These are phyloP conservation scores for Hystrix brachyura DNA, from an alignment of 2,113 vertebrate genomes.

Conservation along the genomic window DNA sequence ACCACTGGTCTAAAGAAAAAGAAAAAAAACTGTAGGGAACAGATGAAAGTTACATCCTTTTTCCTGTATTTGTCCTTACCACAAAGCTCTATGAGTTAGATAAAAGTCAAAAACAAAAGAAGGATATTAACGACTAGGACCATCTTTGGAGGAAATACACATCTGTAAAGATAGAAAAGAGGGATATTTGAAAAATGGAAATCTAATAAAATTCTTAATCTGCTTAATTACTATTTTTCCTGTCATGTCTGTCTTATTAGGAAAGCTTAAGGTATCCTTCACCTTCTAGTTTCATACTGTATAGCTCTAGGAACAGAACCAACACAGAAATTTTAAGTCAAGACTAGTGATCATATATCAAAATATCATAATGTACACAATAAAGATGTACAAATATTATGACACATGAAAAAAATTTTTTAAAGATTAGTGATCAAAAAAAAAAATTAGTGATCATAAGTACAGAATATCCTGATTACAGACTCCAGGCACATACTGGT, in stretches of 20 bases:
- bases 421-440: not conserved
- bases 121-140: constrained; percentile 9
- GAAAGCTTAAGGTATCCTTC: constrained; percentile 6
- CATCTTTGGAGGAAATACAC: constrained; percentile 21
- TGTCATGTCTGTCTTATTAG: not conserved
- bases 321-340: constrained; percentile 51
- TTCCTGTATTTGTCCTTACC: not conserved
- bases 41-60: not conserved
- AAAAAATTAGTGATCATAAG: not conserved
- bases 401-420: not conserved
- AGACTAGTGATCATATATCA: not conserved
- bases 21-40: not conserved
- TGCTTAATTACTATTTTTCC: constrained; percentile 3
- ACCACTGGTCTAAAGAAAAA: constrained; percentile 1
- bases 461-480: not conserved
- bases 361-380: not conserved
- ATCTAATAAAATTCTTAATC: constrained; percentile 4
- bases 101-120: constrained; percentile 44
- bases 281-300: constrained; percentile 11
- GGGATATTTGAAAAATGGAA: constrained; percentile 9
- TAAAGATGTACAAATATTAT: constrained; percentile 27
- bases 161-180: constrained; percentile 42
- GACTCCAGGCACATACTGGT: constrained; percentile 6
- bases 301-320: constrained; percentile 31
- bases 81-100: constrained; percentile 45